A percentile compares a stretch with the other conserved stretches of the same genome.
These are phyloP conservation scores for Protophormia terraenovae DNA, from an alignment of 2,888 invertebrate species.

Conservation along the genomic window DNA sequence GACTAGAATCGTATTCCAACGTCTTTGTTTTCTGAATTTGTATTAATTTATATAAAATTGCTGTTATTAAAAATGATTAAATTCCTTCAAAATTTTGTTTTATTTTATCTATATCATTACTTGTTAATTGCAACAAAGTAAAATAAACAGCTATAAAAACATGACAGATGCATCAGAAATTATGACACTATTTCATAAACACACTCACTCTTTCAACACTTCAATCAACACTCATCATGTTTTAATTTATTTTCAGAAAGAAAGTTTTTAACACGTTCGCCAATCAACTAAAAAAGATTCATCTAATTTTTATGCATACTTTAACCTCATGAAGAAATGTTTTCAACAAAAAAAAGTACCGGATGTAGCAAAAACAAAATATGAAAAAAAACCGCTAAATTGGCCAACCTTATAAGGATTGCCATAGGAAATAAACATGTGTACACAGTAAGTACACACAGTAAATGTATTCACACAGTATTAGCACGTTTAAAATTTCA, in stretches of 20 bases:
- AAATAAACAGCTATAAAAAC: background rate
- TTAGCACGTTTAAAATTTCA: slow-evolving; percentile 2
- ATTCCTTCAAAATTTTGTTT: too few relatives aligned
- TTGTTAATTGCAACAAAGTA: too few relatives aligned
- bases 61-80: too few relatives aligned
- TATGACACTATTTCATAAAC: too few relatives aligned
- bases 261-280: background rate
- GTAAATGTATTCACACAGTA: background rate
- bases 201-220: too few relatives aligned
- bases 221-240: too few relatives aligned
- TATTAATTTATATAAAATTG: too few relatives aligned
- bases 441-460: background rate
- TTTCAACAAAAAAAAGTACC: background rate
- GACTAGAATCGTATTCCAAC: too few relatives aligned
- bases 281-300: background rate
- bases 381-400: background rate
- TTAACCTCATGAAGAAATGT: background rate
- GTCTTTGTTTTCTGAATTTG: too few relatives aligned
- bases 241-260: background rate
- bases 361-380: background rate
- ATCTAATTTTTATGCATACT: background rate
- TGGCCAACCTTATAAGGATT: background rate
- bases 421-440: background rate
- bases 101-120: too few relatives aligned
- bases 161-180: background rate